Evolutionary conservation across 2,888 invertebrate genomes (phyloP).

Genomic region (Chloromyia formosa): DNA sequence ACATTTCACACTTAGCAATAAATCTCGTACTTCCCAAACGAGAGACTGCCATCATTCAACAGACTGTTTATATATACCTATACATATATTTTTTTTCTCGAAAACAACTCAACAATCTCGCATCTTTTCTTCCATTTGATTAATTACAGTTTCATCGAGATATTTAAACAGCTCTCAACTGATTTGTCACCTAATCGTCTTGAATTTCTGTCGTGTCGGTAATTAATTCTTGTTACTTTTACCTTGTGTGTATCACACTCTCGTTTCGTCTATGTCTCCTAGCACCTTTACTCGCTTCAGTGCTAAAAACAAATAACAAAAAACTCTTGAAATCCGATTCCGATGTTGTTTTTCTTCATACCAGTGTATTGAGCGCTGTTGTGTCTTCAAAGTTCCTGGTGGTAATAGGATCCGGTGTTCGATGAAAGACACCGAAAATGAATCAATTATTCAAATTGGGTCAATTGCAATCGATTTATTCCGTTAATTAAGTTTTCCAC

Average conservation of each 20-base stretch:
- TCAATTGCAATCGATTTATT: conserved; percentile 16
- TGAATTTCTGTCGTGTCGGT: background rate
- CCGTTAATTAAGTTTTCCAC: background rate
- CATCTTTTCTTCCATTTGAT: background rate
- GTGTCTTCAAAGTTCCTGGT: too few relatives aligned
- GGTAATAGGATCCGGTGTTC: background rate
- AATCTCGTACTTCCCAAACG: too few relatives aligned
- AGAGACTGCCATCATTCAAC: background rate
- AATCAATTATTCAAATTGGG: conserved; percentile 21
- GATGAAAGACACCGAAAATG: background rate
- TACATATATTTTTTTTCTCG: background rate
- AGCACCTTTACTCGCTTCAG: too few relatives aligned
- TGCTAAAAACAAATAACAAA: too few relatives aligned
- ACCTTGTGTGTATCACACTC: too few relatives aligned
- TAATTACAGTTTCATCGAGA: background rate
- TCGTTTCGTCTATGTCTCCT: too few relatives aligned
- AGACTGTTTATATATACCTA: too few relatives aligned
- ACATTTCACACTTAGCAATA: too few relatives aligned
- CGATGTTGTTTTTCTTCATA: too few relatives aligned
- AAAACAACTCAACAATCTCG: background rate
- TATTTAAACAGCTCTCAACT: background rate
- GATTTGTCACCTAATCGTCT: conserved; percentile 15
- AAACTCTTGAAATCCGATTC: too few relatives aligned
- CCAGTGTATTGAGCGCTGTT: too few relatives aligned
- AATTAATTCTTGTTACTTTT: conserved; percentile 6